phyloP scores from a whole-genome alignment of 2,113 vertebrate species.

The Regulus satrapa region DNA sequence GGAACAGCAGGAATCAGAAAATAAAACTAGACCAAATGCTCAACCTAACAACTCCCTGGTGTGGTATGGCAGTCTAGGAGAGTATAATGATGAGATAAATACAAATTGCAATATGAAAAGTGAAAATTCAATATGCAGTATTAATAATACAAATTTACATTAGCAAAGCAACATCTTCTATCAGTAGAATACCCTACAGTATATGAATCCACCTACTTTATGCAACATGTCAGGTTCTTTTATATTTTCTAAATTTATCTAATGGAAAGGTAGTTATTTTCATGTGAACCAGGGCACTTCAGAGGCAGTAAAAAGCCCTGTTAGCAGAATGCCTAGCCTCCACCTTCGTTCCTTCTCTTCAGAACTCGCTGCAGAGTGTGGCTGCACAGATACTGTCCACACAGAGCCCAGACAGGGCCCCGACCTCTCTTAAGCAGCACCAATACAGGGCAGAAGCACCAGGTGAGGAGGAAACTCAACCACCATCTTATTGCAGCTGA shows the following conservation, averaged over 20 bases:
- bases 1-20: conserved; percentile 21
- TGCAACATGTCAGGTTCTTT: neutral
- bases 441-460: neutral
- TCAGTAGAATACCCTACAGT: neutral
- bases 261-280: neutral
- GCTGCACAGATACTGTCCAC: neutral
- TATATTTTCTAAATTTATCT: neutral
- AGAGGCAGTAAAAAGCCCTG: neutral
- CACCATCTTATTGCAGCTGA: neutral
- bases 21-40: conserved; percentile 49
- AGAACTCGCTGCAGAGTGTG: neutral
- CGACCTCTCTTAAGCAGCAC: neutral
- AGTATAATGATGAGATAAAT: conserved; percentile 41
- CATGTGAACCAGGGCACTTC: neutral
- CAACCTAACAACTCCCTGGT: conserved; percentile 15
- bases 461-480: neutral
- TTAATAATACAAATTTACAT: conserved; percentile 43
- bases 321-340: neutral
- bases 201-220: neutral
- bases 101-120: conserved; percentile 39
- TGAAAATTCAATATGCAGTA: conserved; percentile 49
- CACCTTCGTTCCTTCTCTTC: neutral
- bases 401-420: accelerated
- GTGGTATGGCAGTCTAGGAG: neutral
- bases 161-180: neutral